These are phyloP conservation scores for Eulemur coronatus DNA, from an alignment of 2,797 vertebrate genomes.

Conservation along the genomic window DNA sequence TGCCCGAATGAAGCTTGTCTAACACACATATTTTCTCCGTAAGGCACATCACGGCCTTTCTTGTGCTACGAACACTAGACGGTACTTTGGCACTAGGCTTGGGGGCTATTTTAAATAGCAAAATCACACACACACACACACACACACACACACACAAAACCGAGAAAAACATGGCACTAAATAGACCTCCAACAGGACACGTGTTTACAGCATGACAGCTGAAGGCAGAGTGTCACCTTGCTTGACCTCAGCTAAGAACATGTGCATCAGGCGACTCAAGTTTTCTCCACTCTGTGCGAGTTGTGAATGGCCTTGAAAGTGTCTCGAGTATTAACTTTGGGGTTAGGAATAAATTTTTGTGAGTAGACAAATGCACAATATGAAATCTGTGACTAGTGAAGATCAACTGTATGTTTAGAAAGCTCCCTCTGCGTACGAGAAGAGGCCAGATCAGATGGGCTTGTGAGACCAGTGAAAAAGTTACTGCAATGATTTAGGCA, in stretches of 20 bases:
- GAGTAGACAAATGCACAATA: neutral
- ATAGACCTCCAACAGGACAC: neutral
- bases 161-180: neutral
- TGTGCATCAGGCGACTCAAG: rapidly evolving
- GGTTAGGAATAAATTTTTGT: neutral
- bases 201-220: neutral
- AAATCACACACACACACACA: neutral
- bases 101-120: neutral
- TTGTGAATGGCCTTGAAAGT: rapidly evolving
- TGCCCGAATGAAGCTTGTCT: rapidly evolving
- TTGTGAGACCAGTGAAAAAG: neutral
- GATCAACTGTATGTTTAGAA: neutral
- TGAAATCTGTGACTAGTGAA: neutral
- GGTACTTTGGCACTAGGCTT: neutral
- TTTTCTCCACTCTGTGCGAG: neutral
- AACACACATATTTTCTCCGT: rapidly evolving
- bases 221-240: neutral
- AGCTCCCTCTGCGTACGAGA: neutral
- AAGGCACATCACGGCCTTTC: neutral
- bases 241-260: neutral
- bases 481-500: neutral
- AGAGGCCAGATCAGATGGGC: neutral
- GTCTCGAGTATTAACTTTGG: neutral
- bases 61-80: too few relatives aligned
- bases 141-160: neutral